Conservation (phyloP, 2,113 vertebrate species). For the Campylomormyrus numenius region DNA sequence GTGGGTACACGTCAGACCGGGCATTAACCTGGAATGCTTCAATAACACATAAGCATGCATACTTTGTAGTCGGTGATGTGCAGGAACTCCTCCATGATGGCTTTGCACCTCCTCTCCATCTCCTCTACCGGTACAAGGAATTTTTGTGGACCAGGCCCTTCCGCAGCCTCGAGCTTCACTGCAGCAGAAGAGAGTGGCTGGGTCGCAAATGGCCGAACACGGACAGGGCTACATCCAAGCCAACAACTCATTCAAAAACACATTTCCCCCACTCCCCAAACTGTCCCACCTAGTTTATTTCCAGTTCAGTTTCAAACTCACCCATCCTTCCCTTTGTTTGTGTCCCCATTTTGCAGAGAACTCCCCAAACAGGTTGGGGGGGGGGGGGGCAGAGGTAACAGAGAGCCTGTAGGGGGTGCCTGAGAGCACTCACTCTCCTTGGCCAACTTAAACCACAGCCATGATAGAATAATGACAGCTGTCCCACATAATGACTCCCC, state of each 20-base stretch:
- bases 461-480: neutral
- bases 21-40: neutral
- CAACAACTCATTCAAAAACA: neutral
- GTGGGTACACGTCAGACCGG: neutral
- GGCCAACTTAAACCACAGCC: neutral
- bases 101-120: conserved; percentile 81
- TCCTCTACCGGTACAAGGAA: conserved; percentile 74
- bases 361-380: neutral
- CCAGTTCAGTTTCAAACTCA: neutral
- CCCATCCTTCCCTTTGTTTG: neutral
- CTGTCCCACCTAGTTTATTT: neutral
- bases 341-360: neutral
- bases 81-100: conserved; percentile 95
- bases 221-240: neutral
- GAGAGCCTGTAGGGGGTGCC: neutral
- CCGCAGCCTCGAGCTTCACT: conserved; percentile 69
- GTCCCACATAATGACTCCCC: neutral
- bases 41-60: conserved; percentile 20
- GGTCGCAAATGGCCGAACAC: too few relatives aligned
- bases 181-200: conserved; percentile 2
- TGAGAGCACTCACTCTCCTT: neutral
- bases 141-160: conserved; percentile 52
- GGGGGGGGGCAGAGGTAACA: neutral
- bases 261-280: neutral
- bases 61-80: conserved; percentile 98